Percentiles rank a stretch among this genome's conserved stretches.
Evolutionary conservation across 92 coral and sea anemone species (phyloP).

Genomic region (Blastomussa wellsi): DNA sequence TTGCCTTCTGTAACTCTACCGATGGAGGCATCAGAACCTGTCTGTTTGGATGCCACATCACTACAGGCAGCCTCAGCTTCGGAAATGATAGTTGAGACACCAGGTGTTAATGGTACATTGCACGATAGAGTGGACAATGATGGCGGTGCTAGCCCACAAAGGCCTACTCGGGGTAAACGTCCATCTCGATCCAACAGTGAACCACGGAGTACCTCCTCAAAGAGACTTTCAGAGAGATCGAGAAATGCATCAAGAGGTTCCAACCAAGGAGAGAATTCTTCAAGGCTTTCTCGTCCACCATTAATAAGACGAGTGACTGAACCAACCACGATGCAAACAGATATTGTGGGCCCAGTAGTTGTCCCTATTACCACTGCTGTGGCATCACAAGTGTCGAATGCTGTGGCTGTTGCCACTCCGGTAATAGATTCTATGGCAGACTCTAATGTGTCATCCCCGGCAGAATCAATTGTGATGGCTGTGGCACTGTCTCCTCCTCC

Average conservation of each 20-base stretch:
- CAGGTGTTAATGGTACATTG: neutral
- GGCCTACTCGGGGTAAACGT: slow-evolving; percentile 67
- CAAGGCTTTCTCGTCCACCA: slow-evolving; percentile 32
- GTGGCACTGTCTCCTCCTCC: slow-evolving; percentile 53
- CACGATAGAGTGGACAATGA: slow-evolving; percentile 1
- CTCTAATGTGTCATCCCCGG: slow-evolving; percentile 15
- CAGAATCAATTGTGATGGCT: slow-evolving; percentile 67
- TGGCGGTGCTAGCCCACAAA: slow-evolving; percentile 34
- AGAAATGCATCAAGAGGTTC: slow-evolving; percentile 8
- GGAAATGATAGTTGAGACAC: slow-evolving; percentile 59
- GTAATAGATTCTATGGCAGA: neutral
- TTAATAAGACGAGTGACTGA: slow-evolving; percentile 28
- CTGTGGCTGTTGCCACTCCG: neutral
- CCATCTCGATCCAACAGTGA: slow-evolving; percentile 77
- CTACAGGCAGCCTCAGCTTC: slow-evolving; percentile 56
- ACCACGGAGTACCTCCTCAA: slow-evolving; percentile 65
- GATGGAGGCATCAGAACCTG: slow-evolving; percentile 78
- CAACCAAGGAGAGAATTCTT: slow-evolving; percentile 2
- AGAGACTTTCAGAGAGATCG: slow-evolving; percentile 39
- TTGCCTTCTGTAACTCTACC: slow-evolving; percentile 71
- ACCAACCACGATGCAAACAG: slow-evolving; percentile 11
- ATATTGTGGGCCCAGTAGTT: neutral
- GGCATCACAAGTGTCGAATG: neutral
- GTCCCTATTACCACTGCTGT: neutral
- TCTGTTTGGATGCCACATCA: slow-evolving; percentile 64